These are phyloP conservation scores for Erynnis tages DNA, from an alignment of 2,888 invertebrate genomes.

Conservation along the genomic window DNA sequence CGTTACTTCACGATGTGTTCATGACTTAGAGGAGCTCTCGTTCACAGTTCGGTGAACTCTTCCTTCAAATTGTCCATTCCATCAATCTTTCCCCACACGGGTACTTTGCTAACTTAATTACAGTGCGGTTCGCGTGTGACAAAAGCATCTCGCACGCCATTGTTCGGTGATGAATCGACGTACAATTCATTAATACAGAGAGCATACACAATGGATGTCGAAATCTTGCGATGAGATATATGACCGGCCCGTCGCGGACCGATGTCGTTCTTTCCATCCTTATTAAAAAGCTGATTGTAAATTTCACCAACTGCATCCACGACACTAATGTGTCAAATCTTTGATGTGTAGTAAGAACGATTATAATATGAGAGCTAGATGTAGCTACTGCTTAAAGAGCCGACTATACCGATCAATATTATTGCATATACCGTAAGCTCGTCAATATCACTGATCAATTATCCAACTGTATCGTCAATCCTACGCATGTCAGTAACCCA, in stretches of 20 bases:
- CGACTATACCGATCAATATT: no score
- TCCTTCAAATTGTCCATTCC: constrained; percentile 32
- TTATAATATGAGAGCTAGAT: no score
- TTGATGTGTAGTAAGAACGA: background rate
- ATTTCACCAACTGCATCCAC: constrained; percentile 3
- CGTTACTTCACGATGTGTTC: no score
- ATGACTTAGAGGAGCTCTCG: no score
- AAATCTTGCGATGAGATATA: constrained; percentile 34
- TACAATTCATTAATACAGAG: constrained; percentile 47
- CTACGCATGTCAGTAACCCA: constrained; percentile 1
- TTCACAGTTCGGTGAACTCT: constrained; percentile 33
- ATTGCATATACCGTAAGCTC: no score
- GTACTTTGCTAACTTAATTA: constrained; percentile 52
- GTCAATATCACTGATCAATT: background rate
- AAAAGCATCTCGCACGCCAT: constrained; percentile 44
- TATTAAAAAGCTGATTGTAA: constrained; percentile 21
- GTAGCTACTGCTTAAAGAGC: no score
- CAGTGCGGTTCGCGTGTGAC: constrained; percentile 51
- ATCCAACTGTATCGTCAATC: constrained; percentile 7
- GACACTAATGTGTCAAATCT: background rate
- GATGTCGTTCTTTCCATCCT: constrained; percentile 14
- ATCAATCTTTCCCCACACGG: constrained; percentile 41
- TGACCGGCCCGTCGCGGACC: background rate
- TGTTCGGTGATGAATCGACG: constrained; percentile 48
- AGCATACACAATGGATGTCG: constrained; percentile 47